phyloP scores from a whole-genome alignment of 2,797 vertebrate genomes.

The Chaenodraco wilsoni region DNA sequence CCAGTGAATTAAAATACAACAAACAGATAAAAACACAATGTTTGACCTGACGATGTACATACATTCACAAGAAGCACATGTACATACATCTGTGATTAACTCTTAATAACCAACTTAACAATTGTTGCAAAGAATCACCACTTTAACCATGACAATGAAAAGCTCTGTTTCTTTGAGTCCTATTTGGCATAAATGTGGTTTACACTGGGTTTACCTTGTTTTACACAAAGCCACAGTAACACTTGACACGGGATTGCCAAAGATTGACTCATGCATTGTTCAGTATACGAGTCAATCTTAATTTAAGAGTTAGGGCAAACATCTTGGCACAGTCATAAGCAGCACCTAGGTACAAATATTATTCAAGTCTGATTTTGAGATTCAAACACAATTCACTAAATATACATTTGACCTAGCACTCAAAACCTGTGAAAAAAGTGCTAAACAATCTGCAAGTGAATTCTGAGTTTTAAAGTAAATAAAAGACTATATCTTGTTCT shows the following conservation, averaged over 20 bases:
- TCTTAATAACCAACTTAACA: constrained; percentile 4
- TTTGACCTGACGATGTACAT: constrained; percentile 23
- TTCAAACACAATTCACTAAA: not conserved
- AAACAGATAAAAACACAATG: constrained; percentile 21
- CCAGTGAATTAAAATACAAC: constrained; percentile 25
- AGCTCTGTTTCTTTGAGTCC: not conserved
- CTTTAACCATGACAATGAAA: not conserved
- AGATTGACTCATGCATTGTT: not conserved
- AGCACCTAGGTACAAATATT: not conserved
- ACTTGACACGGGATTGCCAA: not conserved
- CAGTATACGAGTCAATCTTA: not conserved
- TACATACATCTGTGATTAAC: not conserved
- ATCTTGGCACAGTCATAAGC: not conserved
- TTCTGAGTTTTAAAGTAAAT: not conserved
- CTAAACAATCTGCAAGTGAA: not conserved
- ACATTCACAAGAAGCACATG: constrained; percentile 17
- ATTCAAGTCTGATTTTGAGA: not conserved
- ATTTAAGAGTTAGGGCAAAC: not conserved
- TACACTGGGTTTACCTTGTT: not conserved
- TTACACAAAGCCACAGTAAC: not conserved
- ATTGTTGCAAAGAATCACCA: not conserved
- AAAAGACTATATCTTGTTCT: not conserved
- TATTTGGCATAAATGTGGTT: rapidly evolving
- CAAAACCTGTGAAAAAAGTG: not conserved
- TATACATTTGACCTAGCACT: not conserved